Evolutionary conservation across 2,113 vertebrate species (phyloP).

Genomic region (Loxodonta africana): DNA sequence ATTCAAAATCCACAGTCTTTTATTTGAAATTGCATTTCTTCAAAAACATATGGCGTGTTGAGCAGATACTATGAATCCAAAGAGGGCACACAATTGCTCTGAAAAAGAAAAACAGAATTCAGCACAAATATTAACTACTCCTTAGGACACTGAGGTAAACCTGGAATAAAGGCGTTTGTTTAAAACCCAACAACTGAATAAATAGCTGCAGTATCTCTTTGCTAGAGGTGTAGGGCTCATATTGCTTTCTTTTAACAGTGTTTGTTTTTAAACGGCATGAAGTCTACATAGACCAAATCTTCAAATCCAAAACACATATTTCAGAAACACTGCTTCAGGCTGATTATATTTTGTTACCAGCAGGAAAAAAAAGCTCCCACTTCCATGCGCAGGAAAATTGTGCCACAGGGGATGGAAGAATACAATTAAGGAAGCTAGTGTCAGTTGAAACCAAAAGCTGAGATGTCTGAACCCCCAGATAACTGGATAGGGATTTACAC

Average conservation of each 20-base stretch:
- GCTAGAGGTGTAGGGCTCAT: not conserved
- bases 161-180: constrained; percentile 16
- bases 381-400: constrained; percentile 24
- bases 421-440: constrained; percentile 54
- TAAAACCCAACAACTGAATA: constrained; percentile 52
- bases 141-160: not conserved
- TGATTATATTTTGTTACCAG: constrained; percentile 74
- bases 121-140: constrained; percentile 27
- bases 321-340: constrained; percentile 63
- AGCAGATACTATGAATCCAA: not conserved
- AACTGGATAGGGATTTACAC: constrained; percentile 38
- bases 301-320: constrained; percentile 73
- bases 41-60: not conserved
- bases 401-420: not conserved
- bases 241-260: constrained; percentile 60
- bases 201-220: not conserved
- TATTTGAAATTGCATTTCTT: constrained; percentile 58
- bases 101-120: constrained; percentile 45
- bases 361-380: constrained; percentile 58
- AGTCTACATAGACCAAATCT: constrained; percentile 58
- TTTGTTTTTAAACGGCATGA: constrained; percentile 76
- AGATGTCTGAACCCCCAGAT: not conserved
- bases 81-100: not conserved
- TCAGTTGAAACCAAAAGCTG: constrained; percentile 39
- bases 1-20: not conserved